A percentile compares a stretch with the other conserved stretches of the same genome.
Evolutionary conservation across 1,140 invertebrate species (phyloP).

Genomic region (Drosophila quadrilineata): DNA sequence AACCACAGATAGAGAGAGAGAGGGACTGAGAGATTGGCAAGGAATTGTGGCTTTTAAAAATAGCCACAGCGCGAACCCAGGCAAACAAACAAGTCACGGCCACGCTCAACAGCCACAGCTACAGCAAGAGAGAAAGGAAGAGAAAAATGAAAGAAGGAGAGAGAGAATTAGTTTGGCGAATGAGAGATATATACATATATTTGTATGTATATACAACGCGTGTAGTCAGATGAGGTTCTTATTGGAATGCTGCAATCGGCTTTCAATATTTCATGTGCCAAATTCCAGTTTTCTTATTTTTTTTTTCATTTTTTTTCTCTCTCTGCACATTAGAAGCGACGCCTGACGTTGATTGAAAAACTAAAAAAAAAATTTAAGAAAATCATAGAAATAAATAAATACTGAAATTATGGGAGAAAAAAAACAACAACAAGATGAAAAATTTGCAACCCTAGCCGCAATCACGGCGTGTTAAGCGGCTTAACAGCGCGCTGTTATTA

Average conservation of each 20-base stretch:
- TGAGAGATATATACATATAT: too few relatives aligned
- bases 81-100: constrained; percentile 69
- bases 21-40: neutral
- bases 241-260: constrained; percentile 59
- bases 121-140: constrained; percentile 3
- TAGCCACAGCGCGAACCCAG: constrained; percentile 51
- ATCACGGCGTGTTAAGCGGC: too few relatives aligned
- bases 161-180: neutral
- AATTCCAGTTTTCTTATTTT: constrained; percentile 50
- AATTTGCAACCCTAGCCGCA: constrained; percentile 2
- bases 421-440: constrained; percentile 2
- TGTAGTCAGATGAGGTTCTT: too few relatives aligned
- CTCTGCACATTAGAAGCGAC: constrained; percentile 55
- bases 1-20: neutral
- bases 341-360: constrained; percentile 54
- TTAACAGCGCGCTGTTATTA: too few relatives aligned
- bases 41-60: constrained; percentile 62
- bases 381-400: constrained; percentile 15
- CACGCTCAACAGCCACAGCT: constrained; percentile 36
- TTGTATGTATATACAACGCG: too few relatives aligned
- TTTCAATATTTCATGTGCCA: constrained; percentile 47
- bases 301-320: too few relatives aligned
- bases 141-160: constrained; percentile 15
- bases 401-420: neutral
- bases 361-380: constrained; percentile 9